Base-by-base conservation (phyloP, 2,113 vertebrate genomes). In the Proterorhinus semilunaris region DNA sequence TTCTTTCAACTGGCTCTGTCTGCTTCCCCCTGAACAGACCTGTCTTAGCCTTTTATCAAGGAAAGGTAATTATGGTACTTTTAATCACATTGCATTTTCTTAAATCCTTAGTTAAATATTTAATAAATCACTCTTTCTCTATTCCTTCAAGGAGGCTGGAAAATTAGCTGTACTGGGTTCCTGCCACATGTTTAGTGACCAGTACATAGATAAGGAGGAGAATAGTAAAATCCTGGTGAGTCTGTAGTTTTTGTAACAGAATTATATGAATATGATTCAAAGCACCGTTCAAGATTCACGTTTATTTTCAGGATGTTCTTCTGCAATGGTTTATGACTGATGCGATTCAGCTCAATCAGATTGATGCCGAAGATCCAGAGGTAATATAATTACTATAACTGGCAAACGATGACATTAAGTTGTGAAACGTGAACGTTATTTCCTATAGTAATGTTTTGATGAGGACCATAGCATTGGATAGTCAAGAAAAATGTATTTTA, bases 201-300 rank as follows among this genome's bases (percentile, higher is more conserved):
- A 98, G 10, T 99, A 98, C 88, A 89, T 99, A 75, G 96, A 99
- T 87, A 99, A 98, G 90, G 98, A 99, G 89, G 97, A 99, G 90
- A 99, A 99, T 62, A 89, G 90, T 87, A 98, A 98, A 92, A 96
- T 99, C 76, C 90, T 97, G 95, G 98, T 96, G 83, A 93, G 89
- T 73, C 36, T 61, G 15, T 61, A 6, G 7, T 58, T 13, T 6
- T 36, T 11, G 55, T 58, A 6, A 6, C 36, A 12, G 21, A 36
- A 7, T 10, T 21, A 27, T 55, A 55, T 21, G 16, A 21, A 55
- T 55, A 21, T 21, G 8, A 57, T 12, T 9, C 17, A 57, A 21
- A 57, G 10, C 46, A 47, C 46, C 7, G 10, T 36, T 53, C 21
- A 27, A 12, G 27, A 57, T 0, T 51, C 0, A 7, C 12, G 49